Evolutionary conservation across 2,113 vertebrate species (phyloP).

Genomic region (Orycteropus afer): DNA sequence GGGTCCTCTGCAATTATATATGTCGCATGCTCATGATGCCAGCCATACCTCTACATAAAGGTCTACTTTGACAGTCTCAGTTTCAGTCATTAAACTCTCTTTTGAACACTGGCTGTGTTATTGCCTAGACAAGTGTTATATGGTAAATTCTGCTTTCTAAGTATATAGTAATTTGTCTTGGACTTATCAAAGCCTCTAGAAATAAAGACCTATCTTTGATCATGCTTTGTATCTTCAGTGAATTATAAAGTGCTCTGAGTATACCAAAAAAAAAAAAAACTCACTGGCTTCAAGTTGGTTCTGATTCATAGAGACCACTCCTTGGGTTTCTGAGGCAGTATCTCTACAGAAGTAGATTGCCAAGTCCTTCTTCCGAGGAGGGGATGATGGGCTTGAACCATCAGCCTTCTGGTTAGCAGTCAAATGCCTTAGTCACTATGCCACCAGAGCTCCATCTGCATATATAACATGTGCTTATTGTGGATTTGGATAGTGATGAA

Average conservation of each 20-base stretch:
- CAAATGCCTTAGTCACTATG: too few species aligned
- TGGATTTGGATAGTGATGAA: not conserved
- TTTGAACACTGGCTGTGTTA: not conserved
- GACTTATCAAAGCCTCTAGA: not conserved
- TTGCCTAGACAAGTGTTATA: not conserved
- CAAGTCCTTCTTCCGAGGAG: too few species aligned
- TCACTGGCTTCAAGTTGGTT: too few species aligned
- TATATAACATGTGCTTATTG: not conserved
- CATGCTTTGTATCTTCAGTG: not conserved
- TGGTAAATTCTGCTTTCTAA: not conserved
- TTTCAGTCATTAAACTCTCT: not conserved
- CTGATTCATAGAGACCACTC: too few species aligned
- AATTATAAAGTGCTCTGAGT: not conserved
- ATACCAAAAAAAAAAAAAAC: too few species aligned
- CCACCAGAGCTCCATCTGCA: too few species aligned
- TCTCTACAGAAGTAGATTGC: too few species aligned
- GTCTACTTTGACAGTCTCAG: not conserved
- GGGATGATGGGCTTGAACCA: too few species aligned
- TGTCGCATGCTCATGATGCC: not conserved
- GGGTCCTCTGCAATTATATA: not conserved
- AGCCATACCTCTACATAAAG: not conserved
- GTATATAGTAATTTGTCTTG: not conserved
- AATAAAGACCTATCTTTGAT: not conserved
- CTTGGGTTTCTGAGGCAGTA: too few species aligned
- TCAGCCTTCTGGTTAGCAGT: too few species aligned